Evolutionary conservation across 1,140 invertebrate genomes (phyloP), one percentile per base, ranked within the genome.

Genomic region (Pogonomyrmex californicus): DNA sequence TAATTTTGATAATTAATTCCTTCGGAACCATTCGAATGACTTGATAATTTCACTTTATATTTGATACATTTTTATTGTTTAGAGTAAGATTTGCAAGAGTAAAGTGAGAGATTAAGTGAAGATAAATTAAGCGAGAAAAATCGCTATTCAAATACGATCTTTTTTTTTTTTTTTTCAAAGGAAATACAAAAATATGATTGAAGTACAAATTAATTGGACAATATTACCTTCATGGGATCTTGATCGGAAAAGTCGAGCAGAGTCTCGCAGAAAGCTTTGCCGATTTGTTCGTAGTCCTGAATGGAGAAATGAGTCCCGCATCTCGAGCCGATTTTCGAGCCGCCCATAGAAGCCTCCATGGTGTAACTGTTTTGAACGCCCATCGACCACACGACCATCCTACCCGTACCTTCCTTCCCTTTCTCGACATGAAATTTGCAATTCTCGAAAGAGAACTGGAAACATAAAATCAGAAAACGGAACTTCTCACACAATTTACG

Each of bases 281-380:
- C 98, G 92, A 99, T 97, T 86, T 97, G 96, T 92, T 98, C 97
- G 93, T 97, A 98, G 93, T 99, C 98, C 88, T 97, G 96, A 0
- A 96, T 97, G 23, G 96, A 97, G 93, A 99, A 99, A 94, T 99
- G 98, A n/a, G 97, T 98, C 0, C 97, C 97, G 86, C 97, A 96
- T 93, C 98, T 96, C n/a, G 96, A 96, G 1, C 97, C 97, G 41
- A 98, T 93, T 81, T 97, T 97, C 17, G 98, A 98, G 10, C 98
- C 98, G 79, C 98, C 98, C 95, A 99, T 98, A 0, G 98, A 99
- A 1, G 98, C 98, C 95, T 99, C 99, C 96, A 99, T 97, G 1
- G 98, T 99, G 93, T 98, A 99, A 94, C 98, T 99, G 91, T 99
- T 98, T 65, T 97, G 97, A 30, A 99, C 98, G 12, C 98, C 98